Evolutionary conservation across 2,888 invertebrate species (phyloP), one percentile per base, ranked within the genome.

Genomic region (Subacronicta megacephala): DNA sequence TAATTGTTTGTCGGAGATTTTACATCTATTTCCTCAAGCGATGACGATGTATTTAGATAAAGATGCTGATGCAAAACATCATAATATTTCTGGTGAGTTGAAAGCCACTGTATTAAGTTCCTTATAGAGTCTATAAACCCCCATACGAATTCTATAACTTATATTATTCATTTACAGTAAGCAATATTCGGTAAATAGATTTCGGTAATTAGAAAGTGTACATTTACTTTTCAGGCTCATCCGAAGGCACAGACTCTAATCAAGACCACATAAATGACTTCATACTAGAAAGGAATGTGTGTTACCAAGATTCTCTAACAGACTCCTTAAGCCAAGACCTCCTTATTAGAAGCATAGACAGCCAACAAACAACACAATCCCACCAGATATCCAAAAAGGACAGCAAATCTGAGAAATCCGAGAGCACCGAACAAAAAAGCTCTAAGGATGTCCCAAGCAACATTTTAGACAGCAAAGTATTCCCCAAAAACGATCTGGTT

Each of bases 1-100:
- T 16, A 96, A 96, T 50, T 98, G 98, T 82, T 86, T 99, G 17
- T 96, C 96, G 0, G 96, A 96, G 71, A 96, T 98, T 50, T 89
- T 98, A 31, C 95, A 95, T 35, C 84, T 98, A 18, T 96, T 96
- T 76, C 98, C 99, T 0, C 95, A 96, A 67, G 93, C 96, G 4
- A 95, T 98, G 55, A 95, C 97, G 0, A 84, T 96, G 68, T 95
- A 95, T 69, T 79, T 96, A 59, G 96, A 96, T 77, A 96, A 95
- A 65, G 95, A 95, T 66, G 95, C 91, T 0, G 94, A 93, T 59
- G 35, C 78, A 0, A 93, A 92, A 59, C 77, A 79, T 23, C 90
- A 92, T 46, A 93, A 93, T 72, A 87, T 87, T 61, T 93, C 93
- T 33, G 93, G 93, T 93, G 62, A 80, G 82, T 75, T 45, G 15